phyloP scores from a whole-genome alignment of 1,140 invertebrate genomes.

The Ceratoteleas bidentatus region DNA sequence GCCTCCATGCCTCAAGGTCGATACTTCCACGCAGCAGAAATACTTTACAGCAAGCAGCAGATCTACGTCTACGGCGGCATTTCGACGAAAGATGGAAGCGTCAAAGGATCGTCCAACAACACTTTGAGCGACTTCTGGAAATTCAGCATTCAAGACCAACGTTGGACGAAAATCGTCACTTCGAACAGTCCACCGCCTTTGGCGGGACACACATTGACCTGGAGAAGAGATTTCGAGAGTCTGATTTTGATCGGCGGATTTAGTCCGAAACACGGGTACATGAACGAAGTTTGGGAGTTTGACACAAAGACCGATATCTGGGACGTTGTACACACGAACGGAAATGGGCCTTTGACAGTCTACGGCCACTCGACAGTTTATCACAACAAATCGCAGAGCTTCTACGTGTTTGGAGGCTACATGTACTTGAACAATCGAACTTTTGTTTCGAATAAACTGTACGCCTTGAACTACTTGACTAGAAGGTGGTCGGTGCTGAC shows the following conservation, averaged over 20 bases:
- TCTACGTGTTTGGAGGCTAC: slow-evolving; percentile 96
- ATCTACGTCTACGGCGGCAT: slow-evolving; percentile 96
- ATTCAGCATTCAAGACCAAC: slow-evolving; percentile 92
- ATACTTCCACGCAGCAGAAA: slow-evolving; percentile 94
- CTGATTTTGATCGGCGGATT: slow-evolving; percentile 94
- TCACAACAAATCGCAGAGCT: slow-evolving; percentile 88
- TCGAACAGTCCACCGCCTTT: slow-evolving; percentile 85
- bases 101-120: slow-evolving; percentile 83
- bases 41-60: slow-evolving; percentile 89
- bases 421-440: slow-evolving; percentile 87
- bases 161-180: slow-evolving; percentile 88
- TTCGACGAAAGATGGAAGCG: slow-evolving; percentile 81
- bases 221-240: slow-evolving; percentile 87
- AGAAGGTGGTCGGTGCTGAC: slow-evolving; percentile 90
- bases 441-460: slow-evolving; percentile 88
- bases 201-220: slow-evolving; percentile 93
- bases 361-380: slow-evolving; percentile 96
- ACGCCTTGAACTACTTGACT: slow-evolving; percentile 88
- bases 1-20: slow-evolving; percentile 92
- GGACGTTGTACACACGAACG: slow-evolving; percentile 78
- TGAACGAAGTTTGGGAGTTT: slow-evolving; percentile 91
- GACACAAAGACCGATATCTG: slow-evolving; percentile 84
- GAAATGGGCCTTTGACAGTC: slow-evolving; percentile 89
- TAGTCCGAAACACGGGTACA: slow-evolving; percentile 88
- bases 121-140: slow-evolving; percentile 95